Evolutionary conservation across 1,140 invertebrate genomes (phyloP).

Genomic region (Oncopodura yosiiana): DNA sequence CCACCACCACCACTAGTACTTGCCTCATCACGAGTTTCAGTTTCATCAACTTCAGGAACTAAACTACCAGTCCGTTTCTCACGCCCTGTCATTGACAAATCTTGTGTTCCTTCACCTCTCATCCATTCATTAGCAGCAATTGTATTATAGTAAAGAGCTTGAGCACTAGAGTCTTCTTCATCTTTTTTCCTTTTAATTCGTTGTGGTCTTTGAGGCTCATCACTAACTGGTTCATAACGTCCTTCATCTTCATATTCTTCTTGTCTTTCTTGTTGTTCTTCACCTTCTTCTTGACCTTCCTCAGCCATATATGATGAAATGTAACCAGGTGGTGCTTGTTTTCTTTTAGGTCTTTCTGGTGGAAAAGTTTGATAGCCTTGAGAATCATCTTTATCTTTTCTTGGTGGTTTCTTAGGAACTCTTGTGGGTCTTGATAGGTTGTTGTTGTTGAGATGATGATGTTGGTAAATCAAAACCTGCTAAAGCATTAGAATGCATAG

Average conservation of each 20-base stretch:
- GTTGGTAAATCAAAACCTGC: slow-evolving; percentile 37
- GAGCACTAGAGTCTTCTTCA: background rate
- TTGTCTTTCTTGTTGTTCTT: slow-evolving; percentile 35
- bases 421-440: slow-evolving; percentile 33
- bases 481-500: slow-evolving; percentile 50
- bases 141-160: slow-evolving; percentile 33
- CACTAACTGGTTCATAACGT: slow-evolving; percentile 34
- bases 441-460: slow-evolving; percentile 31
- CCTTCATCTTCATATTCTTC: slow-evolving; percentile 31
- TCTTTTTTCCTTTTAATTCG: slow-evolving; percentile 16
- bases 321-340: slow-evolving; percentile 31
- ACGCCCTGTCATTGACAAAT: too few species aligned
- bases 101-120: slow-evolving; percentile 29
- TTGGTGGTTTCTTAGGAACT: slow-evolving; percentile 28
- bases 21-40: slow-evolving; percentile 46
- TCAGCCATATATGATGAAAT: slow-evolving; percentile 23
- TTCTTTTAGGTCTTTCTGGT: slow-evolving; percentile 40
- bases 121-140: slow-evolving; percentile 38
- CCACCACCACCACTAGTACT: slow-evolving; percentile 51
- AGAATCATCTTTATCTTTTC: slow-evolving; percentile 20
- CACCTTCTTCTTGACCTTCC: slow-evolving; percentile 10
- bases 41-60: slow-evolving; percentile 11
- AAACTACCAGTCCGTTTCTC: too few species aligned
- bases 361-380: slow-evolving; percentile 38
- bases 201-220: slow-evolving; percentile 33